These are phyloP conservation scores for Chrysolina americana DNA, from an alignment of 2,888 invertebrate species.

Conservation along the genomic window DNA sequence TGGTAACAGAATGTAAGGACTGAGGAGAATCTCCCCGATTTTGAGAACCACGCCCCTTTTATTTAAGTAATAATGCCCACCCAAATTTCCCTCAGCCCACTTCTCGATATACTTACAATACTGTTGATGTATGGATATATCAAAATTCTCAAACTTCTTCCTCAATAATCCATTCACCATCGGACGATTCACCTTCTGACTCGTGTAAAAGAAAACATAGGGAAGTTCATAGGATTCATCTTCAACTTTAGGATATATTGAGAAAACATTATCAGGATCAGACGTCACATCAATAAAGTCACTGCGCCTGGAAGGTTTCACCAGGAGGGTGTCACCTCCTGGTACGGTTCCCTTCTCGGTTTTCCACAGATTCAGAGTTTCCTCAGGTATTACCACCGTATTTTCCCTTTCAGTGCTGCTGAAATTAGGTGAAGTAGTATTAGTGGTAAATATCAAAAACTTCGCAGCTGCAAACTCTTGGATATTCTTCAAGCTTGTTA, in stretches of 20 bases:
- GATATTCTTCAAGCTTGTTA: constrained; percentile 29
- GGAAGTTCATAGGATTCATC: constrained; percentile 41
- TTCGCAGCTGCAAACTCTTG: constrained; percentile 34
- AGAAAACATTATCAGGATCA: constrained; percentile 45
- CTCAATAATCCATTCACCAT: constrained; percentile 45
- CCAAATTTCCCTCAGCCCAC: constrained; percentile 52
- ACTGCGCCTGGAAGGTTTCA: constrained; percentile 37
- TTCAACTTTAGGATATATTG: constrained; percentile 36
- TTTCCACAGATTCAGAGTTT: constrained; percentile 31
- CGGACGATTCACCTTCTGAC: constrained; percentile 42
- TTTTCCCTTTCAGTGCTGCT: constrained; percentile 2
- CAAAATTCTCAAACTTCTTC: constrained; percentile 37
- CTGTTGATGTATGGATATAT: constrained; percentile 19
- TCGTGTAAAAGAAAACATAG: constrained; percentile 49
- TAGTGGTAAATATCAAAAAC: constrained; percentile 48
- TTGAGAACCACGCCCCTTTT: constrained; percentile 54
- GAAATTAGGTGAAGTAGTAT: constrained; percentile 35
- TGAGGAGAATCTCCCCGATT: constrained; percentile 53
- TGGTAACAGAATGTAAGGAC: constrained; percentile 40
- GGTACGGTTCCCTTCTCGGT: constrained; percentile 13
- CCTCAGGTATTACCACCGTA: neutral
- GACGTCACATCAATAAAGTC: constrained; percentile 41
- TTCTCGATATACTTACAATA: constrained; percentile 51
- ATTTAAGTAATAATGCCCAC: constrained; percentile 53
- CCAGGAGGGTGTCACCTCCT: constrained; percentile 3